A percentile compares a stretch with the other conserved stretches of the same genome.
These are phyloP conservation scores for Crossocerus cetratus DNA, from an alignment of 2,888 invertebrate genomes.

Conservation along the genomic window DNA sequence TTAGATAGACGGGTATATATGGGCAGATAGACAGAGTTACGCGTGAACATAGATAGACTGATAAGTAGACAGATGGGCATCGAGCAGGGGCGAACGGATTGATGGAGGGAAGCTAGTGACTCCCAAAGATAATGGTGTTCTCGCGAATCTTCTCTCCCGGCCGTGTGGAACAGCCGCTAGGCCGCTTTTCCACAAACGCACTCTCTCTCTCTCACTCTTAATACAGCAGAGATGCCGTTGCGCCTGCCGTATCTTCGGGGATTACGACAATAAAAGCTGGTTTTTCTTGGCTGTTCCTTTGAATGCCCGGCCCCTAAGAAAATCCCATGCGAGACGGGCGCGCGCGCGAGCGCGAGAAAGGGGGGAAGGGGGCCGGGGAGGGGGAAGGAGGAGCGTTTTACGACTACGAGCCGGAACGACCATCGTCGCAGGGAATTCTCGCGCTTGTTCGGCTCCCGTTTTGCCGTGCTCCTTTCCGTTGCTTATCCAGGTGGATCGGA, in stretches of 20 bases:
- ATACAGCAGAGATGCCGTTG: too few species aligned
- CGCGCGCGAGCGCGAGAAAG: not conserved
- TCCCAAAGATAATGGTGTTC: not conserved
- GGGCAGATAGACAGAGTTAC: not conserved
- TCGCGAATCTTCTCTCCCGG: not conserved
- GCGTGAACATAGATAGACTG: constrained; percentile 3
- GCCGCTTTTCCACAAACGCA: too few species aligned
- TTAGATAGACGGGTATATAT: constrained; percentile 6
- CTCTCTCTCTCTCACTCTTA: too few species aligned
- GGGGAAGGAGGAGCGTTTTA: not conserved
- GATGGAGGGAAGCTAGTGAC: not conserved
- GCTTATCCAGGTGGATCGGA: not conserved
- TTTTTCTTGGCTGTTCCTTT: not conserved
- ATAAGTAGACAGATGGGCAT: constrained; percentile 1
- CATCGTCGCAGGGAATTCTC: constrained; percentile 27
- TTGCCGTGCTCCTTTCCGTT: not conserved
- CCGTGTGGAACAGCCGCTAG: too few species aligned
- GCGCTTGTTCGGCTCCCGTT: not conserved
- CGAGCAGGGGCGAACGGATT: not conserved
- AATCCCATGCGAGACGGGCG: not conserved
- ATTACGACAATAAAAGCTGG: not conserved
- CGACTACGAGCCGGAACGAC: constrained; percentile 12
- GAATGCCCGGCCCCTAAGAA: constrained; percentile 3
- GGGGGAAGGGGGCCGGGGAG: not conserved
- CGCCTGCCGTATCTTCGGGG: not conserved